Percentiles rank a stretch among this genome's conserved stretches.
Evolutionary conservation across 2,888 invertebrate species (phyloP).

Genomic region (Spatulosminthurus flaviceps): DNA sequence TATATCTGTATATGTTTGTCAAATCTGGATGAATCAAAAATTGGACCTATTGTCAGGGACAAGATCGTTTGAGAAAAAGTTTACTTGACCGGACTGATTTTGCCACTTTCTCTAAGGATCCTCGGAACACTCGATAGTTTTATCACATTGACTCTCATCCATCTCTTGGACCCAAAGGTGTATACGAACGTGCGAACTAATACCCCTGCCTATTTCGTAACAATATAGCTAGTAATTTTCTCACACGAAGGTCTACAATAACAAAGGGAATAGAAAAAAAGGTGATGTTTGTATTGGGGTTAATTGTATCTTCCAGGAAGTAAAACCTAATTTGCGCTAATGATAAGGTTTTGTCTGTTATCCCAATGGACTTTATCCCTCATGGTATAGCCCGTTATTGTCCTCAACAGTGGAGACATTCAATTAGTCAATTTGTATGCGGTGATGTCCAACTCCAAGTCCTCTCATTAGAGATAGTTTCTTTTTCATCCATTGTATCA

Average conservation of each 20-base stretch:
- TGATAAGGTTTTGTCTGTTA: background rate
- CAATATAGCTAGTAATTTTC: background rate
- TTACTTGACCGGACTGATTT: conserved; percentile 23
- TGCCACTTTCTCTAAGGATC: background rate
- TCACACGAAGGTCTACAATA: background rate
- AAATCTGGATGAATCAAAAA: conserved; percentile 19
- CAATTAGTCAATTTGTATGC: too few relatives aligned
- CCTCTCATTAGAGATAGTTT: too few relatives aligned
- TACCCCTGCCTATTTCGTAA: background rate
- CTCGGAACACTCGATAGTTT: too few relatives aligned
- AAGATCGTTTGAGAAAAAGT: conserved; percentile 19
- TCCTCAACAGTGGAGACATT: too few relatives aligned
- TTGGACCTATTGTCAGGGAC: conserved; percentile 10
- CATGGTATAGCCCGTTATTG: too few relatives aligned
- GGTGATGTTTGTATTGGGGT: background rate
- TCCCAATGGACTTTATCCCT: too few relatives aligned
- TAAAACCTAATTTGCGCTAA: background rate
- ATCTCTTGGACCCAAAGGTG: background rate
- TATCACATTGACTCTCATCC: background rate
- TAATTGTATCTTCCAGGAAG: background rate
- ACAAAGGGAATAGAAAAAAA: background rate
- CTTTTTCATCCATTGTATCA: too few relatives aligned
- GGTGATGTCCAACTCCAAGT: too few relatives aligned
- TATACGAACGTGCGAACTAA: background rate
- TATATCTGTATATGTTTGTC: background rate